Conservation (phyloP, 2,888 invertebrate genomes). For the Drosophila melanosoma region DNA sequence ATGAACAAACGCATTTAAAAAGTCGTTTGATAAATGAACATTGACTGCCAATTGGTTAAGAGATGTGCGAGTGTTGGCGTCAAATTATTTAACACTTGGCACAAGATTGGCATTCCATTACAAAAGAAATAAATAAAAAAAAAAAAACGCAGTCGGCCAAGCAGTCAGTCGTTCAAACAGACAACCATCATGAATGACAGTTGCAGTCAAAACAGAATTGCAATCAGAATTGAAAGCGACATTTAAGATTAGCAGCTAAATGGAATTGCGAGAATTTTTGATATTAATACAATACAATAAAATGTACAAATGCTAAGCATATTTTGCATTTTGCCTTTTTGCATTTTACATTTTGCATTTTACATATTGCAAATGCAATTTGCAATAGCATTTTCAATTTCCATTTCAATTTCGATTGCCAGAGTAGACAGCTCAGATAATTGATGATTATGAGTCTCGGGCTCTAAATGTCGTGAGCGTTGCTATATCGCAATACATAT, state of each 20-base stretch:
- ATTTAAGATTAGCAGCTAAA: conserved; percentile 26
- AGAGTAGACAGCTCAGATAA: conserved; percentile 66
- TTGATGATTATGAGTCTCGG: conserved; percentile 74
- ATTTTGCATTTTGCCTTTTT: conserved; percentile 14
- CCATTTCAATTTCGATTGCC: conserved; percentile 53
- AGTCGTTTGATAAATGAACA: background rate
- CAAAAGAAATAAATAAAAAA: background rate
- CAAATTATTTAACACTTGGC: conserved; percentile 13
- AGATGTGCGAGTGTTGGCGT: conserved; percentile 6
- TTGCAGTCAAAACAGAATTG: conserved; percentile 62
- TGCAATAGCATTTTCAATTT: conserved; percentile 29
- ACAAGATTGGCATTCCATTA: conserved; percentile 8
- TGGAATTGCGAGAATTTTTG: conserved; percentile 1
- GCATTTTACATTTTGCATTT: conserved; percentile 32
- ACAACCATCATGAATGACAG: conserved; percentile 50
- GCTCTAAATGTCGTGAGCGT: conserved; percentile 67
- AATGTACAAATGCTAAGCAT: conserved; percentile 24
- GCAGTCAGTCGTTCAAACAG: conserved; percentile 2
- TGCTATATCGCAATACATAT: conserved; percentile 39
- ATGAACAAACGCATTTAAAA: background rate
- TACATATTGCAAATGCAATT: conserved; percentile 21
- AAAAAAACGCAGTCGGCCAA: background rate
- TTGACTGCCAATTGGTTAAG: background rate
- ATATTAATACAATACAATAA: conserved; percentile 24
- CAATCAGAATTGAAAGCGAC: conserved; percentile 24